These are phyloP conservation scores for Autographa gamma DNA, from an alignment of 2,888 invertebrate species.

Conservation along the genomic window DNA sequence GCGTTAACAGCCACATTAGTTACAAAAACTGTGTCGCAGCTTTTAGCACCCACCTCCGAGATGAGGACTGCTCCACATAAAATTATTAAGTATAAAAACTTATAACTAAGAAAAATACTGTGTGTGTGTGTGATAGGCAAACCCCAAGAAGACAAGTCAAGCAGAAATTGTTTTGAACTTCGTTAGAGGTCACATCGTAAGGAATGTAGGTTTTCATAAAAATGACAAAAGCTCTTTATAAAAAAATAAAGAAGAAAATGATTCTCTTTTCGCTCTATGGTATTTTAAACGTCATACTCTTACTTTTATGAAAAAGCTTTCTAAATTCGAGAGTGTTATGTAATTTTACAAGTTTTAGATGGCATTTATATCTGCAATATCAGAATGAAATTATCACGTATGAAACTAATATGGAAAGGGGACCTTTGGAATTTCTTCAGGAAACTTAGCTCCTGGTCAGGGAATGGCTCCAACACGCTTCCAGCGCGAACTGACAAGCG, in stretches of 20 bases:
- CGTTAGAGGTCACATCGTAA: background rate
- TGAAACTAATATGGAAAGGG: slow-evolving; percentile 70
- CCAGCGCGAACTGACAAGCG: slow-evolving; percentile 48
- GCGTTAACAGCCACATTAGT: no score
- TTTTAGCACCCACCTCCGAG: no score
- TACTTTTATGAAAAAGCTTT: slow-evolving; percentile 55
- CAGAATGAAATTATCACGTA: slow-evolving; percentile 80
- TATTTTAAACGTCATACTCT: slow-evolving; percentile 56
- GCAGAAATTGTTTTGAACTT: no score
- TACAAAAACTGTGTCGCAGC: no score
- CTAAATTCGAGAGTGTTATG: slow-evolving; percentile 72
- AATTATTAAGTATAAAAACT: no score
- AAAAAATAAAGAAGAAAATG: slow-evolving; percentile 56
- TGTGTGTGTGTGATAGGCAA: no score
- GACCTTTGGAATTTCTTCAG: slow-evolving; percentile 52
- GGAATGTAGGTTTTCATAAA: background rate
- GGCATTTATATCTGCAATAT: slow-evolving; percentile 58
- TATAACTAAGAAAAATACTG: no score
- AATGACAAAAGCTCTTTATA: slow-evolving; percentile 32
- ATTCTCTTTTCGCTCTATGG: slow-evolving; percentile 63
- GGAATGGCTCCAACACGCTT: slow-evolving; percentile 35
- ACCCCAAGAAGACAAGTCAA: no score
- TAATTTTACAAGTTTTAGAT: slow-evolving; percentile 63
- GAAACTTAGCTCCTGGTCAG: slow-evolving; percentile 40
- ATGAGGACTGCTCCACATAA: no score